These are phyloP conservation scores for Andrena minutula DNA, from an alignment of 2,888 invertebrate species.

Conservation along the genomic window DNA sequence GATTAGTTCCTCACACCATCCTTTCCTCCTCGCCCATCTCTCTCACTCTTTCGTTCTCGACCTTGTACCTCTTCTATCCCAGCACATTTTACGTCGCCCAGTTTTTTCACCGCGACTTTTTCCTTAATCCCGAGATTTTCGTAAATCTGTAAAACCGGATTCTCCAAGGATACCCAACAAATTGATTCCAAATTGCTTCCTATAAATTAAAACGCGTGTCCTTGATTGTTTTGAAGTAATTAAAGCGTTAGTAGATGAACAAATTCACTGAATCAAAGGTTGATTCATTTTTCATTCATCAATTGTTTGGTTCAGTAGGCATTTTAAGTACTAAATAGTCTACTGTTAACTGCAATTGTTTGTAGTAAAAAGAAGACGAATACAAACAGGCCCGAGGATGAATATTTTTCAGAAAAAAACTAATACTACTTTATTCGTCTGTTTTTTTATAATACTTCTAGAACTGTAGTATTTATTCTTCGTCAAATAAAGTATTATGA, in stretches of 20 bases:
- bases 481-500: no score
- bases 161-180: slow-evolving; percentile 5
- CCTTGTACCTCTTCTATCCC: slow-evolving; percentile 29
- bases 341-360: no score
- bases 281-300: neutral
- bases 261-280: neutral
- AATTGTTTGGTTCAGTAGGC: neutral
- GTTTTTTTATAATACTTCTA: no score
- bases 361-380: no score
- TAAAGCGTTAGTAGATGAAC: neutral
- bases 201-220: neutral
- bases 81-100: neutral
- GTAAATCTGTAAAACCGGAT: slow-evolving; percentile 8
- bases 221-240: neutral
- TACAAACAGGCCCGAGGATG: no score
- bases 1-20: slow-evolving; percentile 62
- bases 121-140: slow-evolving; percentile 3
- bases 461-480: no score
- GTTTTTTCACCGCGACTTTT: slow-evolving; percentile 5
- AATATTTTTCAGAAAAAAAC: no score
- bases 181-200: neutral
- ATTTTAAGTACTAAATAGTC: neutral
- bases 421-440: no score
- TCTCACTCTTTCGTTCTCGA: slow-evolving; percentile 1
- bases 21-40: neutral